These are phyloP conservation scores for Eulemur mongoz DNA, from an alignment of 2,797 vertebrate genomes.

Conservation along the genomic window DNA sequence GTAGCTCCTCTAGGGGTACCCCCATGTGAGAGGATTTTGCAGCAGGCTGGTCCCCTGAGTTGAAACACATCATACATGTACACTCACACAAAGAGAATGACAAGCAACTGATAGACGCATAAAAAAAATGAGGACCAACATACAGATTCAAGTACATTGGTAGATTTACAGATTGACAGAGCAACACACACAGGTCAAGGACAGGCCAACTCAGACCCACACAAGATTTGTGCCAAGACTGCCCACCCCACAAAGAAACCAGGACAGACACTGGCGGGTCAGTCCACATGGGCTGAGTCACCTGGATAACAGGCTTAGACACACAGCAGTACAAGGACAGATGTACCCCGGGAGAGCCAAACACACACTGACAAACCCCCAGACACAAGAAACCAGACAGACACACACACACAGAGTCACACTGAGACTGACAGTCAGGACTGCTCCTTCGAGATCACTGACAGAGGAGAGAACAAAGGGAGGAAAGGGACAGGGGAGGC, in stretches of 20 bases:
- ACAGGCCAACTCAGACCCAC: not conserved
- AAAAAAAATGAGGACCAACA: not conserved
- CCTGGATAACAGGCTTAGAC: not conserved
- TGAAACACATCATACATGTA: not conserved
- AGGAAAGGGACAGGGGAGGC: not conserved
- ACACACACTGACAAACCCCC: not conserved
- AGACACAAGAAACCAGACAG: not conserved
- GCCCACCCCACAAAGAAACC: not conserved
- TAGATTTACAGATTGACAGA: not conserved
- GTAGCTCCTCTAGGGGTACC: not conserved
- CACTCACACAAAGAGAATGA: not conserved
- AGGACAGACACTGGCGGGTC: not conserved
- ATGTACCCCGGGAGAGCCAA: not conserved
- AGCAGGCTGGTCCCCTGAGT: not conserved
- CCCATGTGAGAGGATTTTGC: not conserved
- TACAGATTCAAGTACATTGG: not conserved
- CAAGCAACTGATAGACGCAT: not conserved
- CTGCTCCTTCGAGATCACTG: not conserved
- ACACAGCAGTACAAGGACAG: not conserved
- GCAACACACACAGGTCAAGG: not conserved
- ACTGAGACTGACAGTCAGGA: not conserved
- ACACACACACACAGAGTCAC: not conserved
- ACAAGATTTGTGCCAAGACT: not conserved
- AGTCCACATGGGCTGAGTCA: not conserved
- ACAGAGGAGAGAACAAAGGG: slow-evolving; percentile 49